Base-by-base conservation (phyloP, 2,113 vertebrate species). In the Prietella phreatophila region DNA sequence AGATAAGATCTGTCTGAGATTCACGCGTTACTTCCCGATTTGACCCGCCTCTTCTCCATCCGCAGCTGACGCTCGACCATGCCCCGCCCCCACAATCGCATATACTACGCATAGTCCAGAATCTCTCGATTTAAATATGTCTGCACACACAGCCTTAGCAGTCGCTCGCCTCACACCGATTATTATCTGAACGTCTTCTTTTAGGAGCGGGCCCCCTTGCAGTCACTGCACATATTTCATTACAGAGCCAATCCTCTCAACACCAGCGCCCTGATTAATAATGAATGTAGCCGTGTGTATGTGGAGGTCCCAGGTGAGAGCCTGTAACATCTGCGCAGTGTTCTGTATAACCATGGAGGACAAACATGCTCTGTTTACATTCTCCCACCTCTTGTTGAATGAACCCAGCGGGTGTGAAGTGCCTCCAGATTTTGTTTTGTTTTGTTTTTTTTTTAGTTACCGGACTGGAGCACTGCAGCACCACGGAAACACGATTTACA, bases 241-340 rank as follows among this genome's bases (percentile, higher is more conserved):
- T 83, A 69, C 88, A 22, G 69, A 63, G 36, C 82, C 80, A 53
- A 61, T 84, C 55, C 88, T 87, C 53, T 55, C 53, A 22, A 55
- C 88, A 84, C 7, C 73, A 75, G 30, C 82, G 55, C n/a, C 47
- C 56, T 80, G 81, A 90, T 90, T 90, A 90, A 90, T 86, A 88
- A 86, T 86, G 81, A 80, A 90, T 86, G 27, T 27, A 78, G 39
- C 30, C 20, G 22, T 39, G 78, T 82, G 80, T 82, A 71, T 61
- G 81, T 53, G 13, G 36, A 13, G 25, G 82, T 84, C 71, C 67
- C 61, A 25, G 33, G 25, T 47, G 53, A 42, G 80, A 69, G 53
- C 55, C 78, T 85, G 82, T 42, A 78, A 36, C 78, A 87, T 82
- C 73, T 47, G 76, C 30, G 25, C 63, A 65, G 81, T 83, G 85